Conservation (phyloP, 92 coral and sea anemone genomes). For the Pocillopora meandrina region DNA sequence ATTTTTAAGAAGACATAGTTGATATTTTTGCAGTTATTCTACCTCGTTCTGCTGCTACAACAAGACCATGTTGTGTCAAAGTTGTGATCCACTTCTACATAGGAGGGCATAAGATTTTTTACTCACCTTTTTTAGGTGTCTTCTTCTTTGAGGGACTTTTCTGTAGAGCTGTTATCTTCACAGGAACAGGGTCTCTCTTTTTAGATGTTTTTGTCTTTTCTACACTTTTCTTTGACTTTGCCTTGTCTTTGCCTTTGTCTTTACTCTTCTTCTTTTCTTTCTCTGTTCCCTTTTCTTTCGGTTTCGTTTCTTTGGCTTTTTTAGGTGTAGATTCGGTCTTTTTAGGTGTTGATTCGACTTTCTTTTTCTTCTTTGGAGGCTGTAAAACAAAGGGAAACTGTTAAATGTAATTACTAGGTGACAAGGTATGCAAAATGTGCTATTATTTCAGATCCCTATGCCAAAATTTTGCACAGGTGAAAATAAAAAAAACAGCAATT, state of each 20-base stretch:
- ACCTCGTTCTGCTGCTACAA: too few species aligned
- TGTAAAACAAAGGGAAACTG: neutral
- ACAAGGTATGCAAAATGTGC: too few species aligned
- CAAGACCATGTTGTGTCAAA: too few species aligned
- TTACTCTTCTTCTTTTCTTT: conserved; percentile 58
- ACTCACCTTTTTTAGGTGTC: conserved; percentile 73
- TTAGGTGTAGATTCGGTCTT: conserved; percentile 58
- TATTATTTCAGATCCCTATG: too few species aligned
- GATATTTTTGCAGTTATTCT: too few species aligned
- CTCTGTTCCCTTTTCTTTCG: conserved; percentile 36
- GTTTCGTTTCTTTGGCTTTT: conserved; percentile 54
- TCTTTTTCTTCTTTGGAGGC: conserved; percentile 85
- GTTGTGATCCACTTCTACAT: too few species aligned
- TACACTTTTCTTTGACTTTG: conserved; percentile 64
- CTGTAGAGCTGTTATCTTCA: conserved; percentile 89
- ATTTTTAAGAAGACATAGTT: too few species aligned
- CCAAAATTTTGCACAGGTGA: too few species aligned
- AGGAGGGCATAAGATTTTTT: neutral
- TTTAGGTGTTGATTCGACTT: conserved; percentile 38
- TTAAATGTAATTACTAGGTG: too few species aligned
- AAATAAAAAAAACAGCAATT: too few species aligned
- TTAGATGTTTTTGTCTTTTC: conserved; percentile 64
- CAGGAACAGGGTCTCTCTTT: conserved; percentile 82
- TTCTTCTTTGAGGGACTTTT: conserved; percentile 69
- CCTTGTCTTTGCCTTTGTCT: conserved; percentile 43